A percentile compares a stretch with the other conserved stretches of the same genome.
phyloP scores from a whole-genome alignment of 2,113 vertebrate genomes.

The Gallinago media region DNA sequence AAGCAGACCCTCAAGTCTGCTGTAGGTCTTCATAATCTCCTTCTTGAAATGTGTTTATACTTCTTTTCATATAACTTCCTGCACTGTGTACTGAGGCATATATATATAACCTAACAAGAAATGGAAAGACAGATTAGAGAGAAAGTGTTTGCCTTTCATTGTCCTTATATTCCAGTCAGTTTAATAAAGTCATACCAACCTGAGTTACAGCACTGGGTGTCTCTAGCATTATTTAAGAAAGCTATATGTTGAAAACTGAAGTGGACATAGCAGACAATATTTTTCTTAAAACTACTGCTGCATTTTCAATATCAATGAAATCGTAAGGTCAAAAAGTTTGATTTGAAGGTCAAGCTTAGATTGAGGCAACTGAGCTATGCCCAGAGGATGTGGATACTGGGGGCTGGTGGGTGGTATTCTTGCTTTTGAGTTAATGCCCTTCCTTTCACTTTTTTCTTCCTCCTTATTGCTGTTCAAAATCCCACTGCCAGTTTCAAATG shows the following conservation, averaged over 20 bases:
- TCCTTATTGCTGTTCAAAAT: background rate
- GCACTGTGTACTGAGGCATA: background rate
- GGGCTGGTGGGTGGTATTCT: background rate
- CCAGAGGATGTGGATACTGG: background rate
- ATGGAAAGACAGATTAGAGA: background rate
- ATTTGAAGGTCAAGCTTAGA: background rate
- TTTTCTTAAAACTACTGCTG: background rate
- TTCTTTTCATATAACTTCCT: background rate
- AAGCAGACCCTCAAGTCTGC: background rate
- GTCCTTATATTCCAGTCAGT: background rate
- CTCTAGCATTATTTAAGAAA: background rate
- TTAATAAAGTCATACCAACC: background rate
- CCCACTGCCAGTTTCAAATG: background rate
- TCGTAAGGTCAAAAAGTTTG: background rate
- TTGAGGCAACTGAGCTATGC: background rate
- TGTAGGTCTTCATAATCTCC: background rate
- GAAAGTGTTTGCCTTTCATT: background rate
- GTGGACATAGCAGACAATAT: background rate
- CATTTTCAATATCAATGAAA: background rate
- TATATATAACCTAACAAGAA: background rate
- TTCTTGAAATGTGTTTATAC: background rate
- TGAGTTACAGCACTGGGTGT: background rate
- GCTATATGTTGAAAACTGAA: background rate
- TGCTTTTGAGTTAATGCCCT: background rate
- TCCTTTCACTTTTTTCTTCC: background rate